phyloP scores from a whole-genome alignment of 2,113 vertebrate species.

The Neodon shergylaensis region DNA sequence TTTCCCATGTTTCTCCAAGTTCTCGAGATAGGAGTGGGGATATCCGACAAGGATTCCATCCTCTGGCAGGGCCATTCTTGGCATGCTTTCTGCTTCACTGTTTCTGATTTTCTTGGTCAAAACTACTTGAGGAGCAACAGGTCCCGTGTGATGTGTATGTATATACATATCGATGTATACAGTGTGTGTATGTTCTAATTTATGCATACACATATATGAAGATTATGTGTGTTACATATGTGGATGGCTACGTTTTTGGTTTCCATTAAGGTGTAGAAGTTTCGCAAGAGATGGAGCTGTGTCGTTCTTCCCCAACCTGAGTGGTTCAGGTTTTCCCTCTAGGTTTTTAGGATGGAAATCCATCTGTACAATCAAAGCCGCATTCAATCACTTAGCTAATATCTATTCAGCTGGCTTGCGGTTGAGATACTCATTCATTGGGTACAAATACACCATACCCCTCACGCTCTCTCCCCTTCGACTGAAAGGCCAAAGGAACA shows the following conservation, averaged over 20 bases:
- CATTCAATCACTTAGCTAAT: background rate
- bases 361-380: background rate
- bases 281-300: background rate
- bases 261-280: slow-evolving; percentile 31
- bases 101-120: slow-evolving; percentile 13
- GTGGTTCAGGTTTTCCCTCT: background rate
- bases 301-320: background rate
- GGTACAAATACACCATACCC: background rate
- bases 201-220: background rate
- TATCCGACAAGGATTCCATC: background rate
- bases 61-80: background rate
- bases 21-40: background rate
- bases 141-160: background rate
- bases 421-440: background rate
- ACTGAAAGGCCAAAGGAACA: background rate
- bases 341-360: background rate
- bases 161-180: background rate
- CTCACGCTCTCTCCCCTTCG: background rate
- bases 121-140: background rate
- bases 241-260: background rate
- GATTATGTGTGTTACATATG: background rate
- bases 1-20: background rate
- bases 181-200: background rate
- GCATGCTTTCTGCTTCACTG: background rate
- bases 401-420: background rate